These are phyloP conservation scores for Epinotia nisella DNA, from an alignment of 2,888 invertebrate genomes.

Conservation along the genomic window DNA sequence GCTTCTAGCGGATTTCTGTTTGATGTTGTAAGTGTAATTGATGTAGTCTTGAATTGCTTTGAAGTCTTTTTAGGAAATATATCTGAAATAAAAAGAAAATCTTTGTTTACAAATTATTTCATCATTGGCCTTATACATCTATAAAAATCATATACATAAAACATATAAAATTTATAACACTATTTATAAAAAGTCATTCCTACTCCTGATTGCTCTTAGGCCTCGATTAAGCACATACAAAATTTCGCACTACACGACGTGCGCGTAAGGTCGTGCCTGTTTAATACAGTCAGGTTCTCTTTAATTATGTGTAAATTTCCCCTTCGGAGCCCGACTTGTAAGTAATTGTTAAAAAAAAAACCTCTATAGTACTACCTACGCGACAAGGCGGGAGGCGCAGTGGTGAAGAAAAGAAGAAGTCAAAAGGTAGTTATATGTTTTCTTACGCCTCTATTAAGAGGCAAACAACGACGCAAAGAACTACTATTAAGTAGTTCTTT, in stretches of 20 bases:
- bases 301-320: no score
- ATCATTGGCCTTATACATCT: no score
- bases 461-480: no score
- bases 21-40: no score
- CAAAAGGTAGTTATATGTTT: neutral
- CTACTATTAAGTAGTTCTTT: conserved; percentile 9
- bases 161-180: neutral
- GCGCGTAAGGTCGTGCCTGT: no score
- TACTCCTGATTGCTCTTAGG: neutral
- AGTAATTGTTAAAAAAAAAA: no score
- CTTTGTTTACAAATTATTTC: no score
- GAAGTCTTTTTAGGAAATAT: neutral
- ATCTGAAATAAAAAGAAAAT: conserved; percentile 7
- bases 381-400: no score
- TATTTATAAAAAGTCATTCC: neutral
- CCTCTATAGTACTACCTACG: no score
- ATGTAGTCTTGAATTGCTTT: neutral
- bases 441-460: conserved; percentile 21
- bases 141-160: neutral
- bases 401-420: neutral
- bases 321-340: no score
- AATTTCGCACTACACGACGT: neutral
- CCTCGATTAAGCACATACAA: neutral
- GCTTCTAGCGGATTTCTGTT: conserved; percentile 11
- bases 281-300: no score